Evolutionary conservation across 2,888 invertebrate genomes (phyloP).

Genomic region (Troides aeacus): DNA sequence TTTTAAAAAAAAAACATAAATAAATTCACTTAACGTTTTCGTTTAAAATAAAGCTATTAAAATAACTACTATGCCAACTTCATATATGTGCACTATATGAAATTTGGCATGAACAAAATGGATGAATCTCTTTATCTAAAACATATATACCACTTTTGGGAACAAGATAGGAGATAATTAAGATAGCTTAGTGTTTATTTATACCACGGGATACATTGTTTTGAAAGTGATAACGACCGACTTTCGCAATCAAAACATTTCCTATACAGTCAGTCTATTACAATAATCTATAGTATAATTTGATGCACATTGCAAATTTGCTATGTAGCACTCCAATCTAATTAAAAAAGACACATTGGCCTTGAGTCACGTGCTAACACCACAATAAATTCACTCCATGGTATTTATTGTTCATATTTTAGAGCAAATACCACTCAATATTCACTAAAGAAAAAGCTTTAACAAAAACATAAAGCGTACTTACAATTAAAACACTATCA

Average conservation of each 20-base stretch:
- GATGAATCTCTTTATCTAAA: conserved; percentile 14
- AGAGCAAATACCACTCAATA: conserved; percentile 36
- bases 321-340: conserved; percentile 36
- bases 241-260: conserved; percentile 55
- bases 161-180: conserved; percentile 21
- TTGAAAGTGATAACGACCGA: conserved; percentile 43
- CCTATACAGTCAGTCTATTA: not conserved
- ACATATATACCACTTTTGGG: conserved; percentile 12
- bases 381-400: conserved; percentile 51
- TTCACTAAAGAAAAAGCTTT: conserved; percentile 22
- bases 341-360: conserved; percentile 45
- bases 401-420: conserved; percentile 37
- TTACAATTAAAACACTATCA: conserved; percentile 17
- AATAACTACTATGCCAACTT: too few species aligned
- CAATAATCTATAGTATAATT: conserved; percentile 23
- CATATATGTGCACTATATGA: not conserved
- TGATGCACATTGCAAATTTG: conserved; percentile 20
- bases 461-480: conserved; percentile 15
- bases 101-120: conserved; percentile 9
- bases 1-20: too few species aligned
- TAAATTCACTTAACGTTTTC: too few species aligned
- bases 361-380: conserved; percentile 62
- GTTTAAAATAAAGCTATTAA: too few species aligned
- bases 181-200: conserved; percentile 26
- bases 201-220: conserved; percentile 34